phyloP scores from a whole-genome alignment of 2,113 vertebrate genomes.

The Seriola dumerili region DNA sequence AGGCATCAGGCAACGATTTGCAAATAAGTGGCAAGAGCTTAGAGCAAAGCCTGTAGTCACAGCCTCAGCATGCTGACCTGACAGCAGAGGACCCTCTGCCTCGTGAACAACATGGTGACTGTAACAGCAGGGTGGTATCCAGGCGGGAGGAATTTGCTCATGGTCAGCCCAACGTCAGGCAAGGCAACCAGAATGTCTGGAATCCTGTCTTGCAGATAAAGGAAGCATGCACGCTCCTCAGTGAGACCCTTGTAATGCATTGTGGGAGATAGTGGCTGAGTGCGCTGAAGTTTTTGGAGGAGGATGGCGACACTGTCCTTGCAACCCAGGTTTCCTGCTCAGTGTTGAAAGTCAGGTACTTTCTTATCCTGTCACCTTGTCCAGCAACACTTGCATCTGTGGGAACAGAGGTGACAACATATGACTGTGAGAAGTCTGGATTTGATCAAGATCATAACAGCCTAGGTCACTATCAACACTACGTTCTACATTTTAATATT shows the following conservation, averaged over 20 bases:
- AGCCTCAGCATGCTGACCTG: not conserved
- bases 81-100: not conserved
- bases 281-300: slow-evolving; percentile 47
- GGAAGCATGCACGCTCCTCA: slow-evolving; percentile 28
- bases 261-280: slow-evolving; percentile 53
- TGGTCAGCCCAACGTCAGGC: slow-evolving; percentile 38
- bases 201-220: slow-evolving; percentile 59
- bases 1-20: slow-evolving; percentile 29
- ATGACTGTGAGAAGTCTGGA: slow-evolving; percentile 27
- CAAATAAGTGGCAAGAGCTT: slow-evolving; percentile 28
- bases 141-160: slow-evolving; percentile 45
- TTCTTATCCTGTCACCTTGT: slow-evolving; percentile 49
- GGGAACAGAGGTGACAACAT: slow-evolving; percentile 36
- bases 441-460: not conserved
- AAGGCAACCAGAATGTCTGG: slow-evolving; percentile 45
- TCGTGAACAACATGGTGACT: slow-evolving; percentile 1
- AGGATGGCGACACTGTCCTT: slow-evolving; percentile 12
- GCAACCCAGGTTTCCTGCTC: slow-evolving; percentile 26
- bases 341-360: slow-evolving; percentile 37
- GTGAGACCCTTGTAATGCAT: slow-evolving; percentile 54
- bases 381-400: slow-evolving; percentile 19
- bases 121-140: slow-evolving; percentile 7
- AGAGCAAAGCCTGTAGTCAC: not conserved
- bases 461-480: not conserved
- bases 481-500: not conserved